Evolutionary conservation across 2,888 invertebrate genomes (phyloP).

Genomic region (Caradrina kadenii): DNA sequence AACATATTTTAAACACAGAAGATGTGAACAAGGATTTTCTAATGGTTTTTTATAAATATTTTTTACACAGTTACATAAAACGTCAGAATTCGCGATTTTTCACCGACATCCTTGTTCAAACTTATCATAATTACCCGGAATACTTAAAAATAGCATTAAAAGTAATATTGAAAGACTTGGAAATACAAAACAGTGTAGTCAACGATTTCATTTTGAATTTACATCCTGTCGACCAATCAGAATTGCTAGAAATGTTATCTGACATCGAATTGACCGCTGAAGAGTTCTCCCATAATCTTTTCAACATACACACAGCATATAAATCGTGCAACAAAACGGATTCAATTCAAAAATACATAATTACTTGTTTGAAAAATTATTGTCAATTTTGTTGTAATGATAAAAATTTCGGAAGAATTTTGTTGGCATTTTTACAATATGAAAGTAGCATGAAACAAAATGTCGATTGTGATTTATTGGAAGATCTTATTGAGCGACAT

Average conservation of each 20-base stretch:
- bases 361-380: constrained; percentile 63
- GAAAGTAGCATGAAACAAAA: constrained; percentile 60
- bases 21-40: constrained; percentile 63
- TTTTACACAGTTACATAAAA: constrained; percentile 72
- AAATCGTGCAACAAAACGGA: constrained; percentile 73
- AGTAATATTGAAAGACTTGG: constrained; percentile 69
- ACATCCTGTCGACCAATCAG: constrained; percentile 54
- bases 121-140: constrained; percentile 61
- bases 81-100: constrained; percentile 69
- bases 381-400: constrained; percentile 66
- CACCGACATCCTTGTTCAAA: constrained; percentile 74
- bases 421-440: constrained; percentile 74
- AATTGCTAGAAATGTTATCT: constrained; percentile 67
- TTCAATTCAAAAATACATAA: constrained; percentile 70
- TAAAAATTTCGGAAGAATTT: constrained; percentile 76
- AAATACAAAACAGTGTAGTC: constrained; percentile 70
- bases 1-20: constrained; percentile 65
- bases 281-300: constrained; percentile 73
- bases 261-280: constrained; percentile 66
- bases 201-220: constrained; percentile 73
- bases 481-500: constrained; percentile 73
- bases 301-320: constrained; percentile 74
- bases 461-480: constrained; percentile 55
- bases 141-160: constrained; percentile 69
- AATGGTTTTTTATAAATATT: constrained; percentile 63